Evolutionary conservation across 2,888 invertebrate species (phyloP), one percentile per base, ranked within the genome.

Genomic region (Spisula subtruncata): DNA sequence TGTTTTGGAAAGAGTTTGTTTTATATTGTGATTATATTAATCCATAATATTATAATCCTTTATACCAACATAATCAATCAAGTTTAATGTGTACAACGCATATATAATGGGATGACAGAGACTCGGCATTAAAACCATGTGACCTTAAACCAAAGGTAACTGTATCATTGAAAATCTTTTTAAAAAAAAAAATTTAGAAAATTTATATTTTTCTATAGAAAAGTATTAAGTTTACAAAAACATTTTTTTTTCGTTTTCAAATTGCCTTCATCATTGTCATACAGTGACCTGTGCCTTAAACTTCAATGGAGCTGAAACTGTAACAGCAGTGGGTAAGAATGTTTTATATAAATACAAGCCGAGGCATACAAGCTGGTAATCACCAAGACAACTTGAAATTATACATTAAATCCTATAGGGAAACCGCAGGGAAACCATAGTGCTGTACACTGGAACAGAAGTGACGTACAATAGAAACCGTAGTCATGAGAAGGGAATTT

Each of bases 31-130:
- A 46, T 81, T 81, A 81, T 46, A 46, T n/a, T 81, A 81, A 81
- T 81, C 81, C 46, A 48, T 35, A 75, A 35, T 75, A 35, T 20
- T 6, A 14, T 81, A 81, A 81, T 81, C 46, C 48, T 25, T 48
- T n/a, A 46, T 81, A 25, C 35, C 51, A 81, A 81, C 29, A 81
- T 46, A 51, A 81, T 81, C 81, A 81, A 81, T 81, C 81, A 81
- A 81, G 12, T 46, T n/a, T 25, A 81, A 25, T 25, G 18, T 81
- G 75, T 75, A 75, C 75, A 35, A 75, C 16, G 25, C 16, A 16
- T 32, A n/a, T n/a, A 75, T 35, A 75, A 35, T 16, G 35, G 0
- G 35, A 75, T 75, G 75, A 75, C 35, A 75, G 75, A 29, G 71
- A n/a, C 60, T 60, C 60, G 8, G 0, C 60, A 66, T 66, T 25